A percentile compares a stretch with the other conserved stretches of the same genome.
These are phyloP conservation scores for Troides helena DNA, from an alignment of 2,888 invertebrate species.

Conservation along the genomic window DNA sequence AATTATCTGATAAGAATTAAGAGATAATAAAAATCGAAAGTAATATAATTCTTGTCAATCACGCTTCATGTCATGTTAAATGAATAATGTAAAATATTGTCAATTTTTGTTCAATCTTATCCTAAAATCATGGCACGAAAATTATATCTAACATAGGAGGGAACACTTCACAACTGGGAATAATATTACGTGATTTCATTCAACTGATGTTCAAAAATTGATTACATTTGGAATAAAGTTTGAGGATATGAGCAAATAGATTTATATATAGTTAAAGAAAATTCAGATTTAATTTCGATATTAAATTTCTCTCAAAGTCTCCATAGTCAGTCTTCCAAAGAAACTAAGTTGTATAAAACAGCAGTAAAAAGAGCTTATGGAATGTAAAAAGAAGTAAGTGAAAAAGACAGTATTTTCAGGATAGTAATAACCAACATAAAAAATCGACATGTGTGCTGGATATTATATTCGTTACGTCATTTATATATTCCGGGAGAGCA, in stretches of 20 bases:
- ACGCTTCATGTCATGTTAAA: conserved; percentile 26
- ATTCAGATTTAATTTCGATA: conserved; percentile 38
- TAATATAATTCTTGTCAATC: conserved; percentile 1
- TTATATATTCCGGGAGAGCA: conserved; percentile 57
- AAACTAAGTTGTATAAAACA: conserved; percentile 63
- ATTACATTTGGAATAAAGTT: conserved; percentile 45
- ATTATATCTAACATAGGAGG: conserved; percentile 77
- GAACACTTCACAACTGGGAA: conserved; percentile 75
- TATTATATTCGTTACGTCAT: conserved; percentile 42
- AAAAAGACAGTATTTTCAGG: conserved; percentile 33
- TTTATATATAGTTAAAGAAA: conserved; percentile 59
- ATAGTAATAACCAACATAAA: conserved; percentile 50
- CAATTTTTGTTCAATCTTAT: conserved; percentile 67
- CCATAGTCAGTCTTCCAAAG: conserved; percentile 74
- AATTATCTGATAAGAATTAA: conserved; percentile 1
- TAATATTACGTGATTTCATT: conserved; percentile 53
- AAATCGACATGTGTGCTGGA: conserved; percentile 47
- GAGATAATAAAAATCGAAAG: conserved; percentile 3
- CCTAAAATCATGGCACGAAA: conserved; percentile 76
- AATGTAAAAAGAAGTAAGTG: conserved; percentile 57
- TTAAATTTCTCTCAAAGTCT: conserved; percentile 45
- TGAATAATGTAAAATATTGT: conserved; percentile 65
- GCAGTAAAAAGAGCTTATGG: conserved; percentile 56
- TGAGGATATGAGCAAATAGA: conserved; percentile 63
- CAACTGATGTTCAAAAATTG: conserved; percentile 34